These are phyloP conservation scores for Tauraco hartlaubi DNA, from an alignment of 2,797 vertebrate species.

Conservation along the genomic window DNA sequence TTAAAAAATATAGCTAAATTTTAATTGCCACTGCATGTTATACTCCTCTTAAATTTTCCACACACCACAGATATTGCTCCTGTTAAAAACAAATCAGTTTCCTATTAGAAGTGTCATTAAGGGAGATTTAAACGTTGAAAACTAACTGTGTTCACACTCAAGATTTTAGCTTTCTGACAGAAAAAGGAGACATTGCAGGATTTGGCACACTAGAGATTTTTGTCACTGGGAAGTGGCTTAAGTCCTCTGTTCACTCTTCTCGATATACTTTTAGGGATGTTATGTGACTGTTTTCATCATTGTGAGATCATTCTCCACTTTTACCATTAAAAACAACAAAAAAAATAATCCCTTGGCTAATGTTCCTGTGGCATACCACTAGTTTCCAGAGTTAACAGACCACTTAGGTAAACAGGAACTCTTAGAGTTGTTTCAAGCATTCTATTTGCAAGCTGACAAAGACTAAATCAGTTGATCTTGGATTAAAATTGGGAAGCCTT, in stretches of 20 bases:
- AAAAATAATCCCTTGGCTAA: background rate
- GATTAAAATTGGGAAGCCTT: background rate
- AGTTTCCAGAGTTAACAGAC: background rate
- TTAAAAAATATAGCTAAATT: background rate
- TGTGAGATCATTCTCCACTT: background rate
- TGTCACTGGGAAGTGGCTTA: background rate
- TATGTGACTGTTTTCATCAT: background rate
- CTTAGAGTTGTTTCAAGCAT: background rate
- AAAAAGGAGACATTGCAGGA: background rate
- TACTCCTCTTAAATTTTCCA: background rate
- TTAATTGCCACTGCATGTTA: background rate
- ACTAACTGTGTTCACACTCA: background rate
- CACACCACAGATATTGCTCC: background rate
- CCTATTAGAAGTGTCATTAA: background rate
- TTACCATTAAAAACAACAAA: background rate
- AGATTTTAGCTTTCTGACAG: background rate
- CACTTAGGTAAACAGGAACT: background rate
- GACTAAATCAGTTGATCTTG: background rate
- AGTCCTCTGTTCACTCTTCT: background rate
- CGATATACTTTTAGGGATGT: background rate
- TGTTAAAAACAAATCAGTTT: background rate
- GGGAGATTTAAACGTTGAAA: background rate
- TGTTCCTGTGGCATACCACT: background rate
- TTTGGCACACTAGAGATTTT: background rate
- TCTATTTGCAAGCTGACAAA: background rate